These are phyloP conservation scores for Parascotia fuliginaria DNA, from an alignment of 2,888 invertebrate genomes.

Conservation along the genomic window DNA sequence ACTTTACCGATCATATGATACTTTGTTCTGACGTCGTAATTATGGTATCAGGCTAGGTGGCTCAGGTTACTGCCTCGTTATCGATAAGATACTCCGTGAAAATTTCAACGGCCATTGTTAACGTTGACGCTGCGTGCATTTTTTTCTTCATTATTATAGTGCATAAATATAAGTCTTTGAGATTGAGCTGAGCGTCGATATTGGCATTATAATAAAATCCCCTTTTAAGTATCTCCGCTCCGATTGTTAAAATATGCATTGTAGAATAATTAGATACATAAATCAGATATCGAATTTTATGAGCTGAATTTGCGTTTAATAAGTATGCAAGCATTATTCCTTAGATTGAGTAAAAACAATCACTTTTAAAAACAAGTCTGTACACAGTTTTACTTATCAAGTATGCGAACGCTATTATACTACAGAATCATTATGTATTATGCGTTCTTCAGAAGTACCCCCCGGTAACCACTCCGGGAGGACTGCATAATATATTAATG, in stretches of 20 bases:
- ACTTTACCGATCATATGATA: constrained; percentile 65
- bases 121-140: constrained; percentile 51
- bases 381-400: constrained; percentile 33
- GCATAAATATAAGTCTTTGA: constrained; percentile 71
- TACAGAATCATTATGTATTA: constrained; percentile 50
- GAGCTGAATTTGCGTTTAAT: constrained; percentile 36
- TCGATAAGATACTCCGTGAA: constrained; percentile 48
- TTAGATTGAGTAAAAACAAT: constrained; percentile 33
- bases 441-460: constrained; percentile 64
- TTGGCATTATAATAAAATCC: constrained; percentile 70
- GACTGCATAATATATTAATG: constrained; percentile 76
- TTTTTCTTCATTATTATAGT: constrained; percentile 59
- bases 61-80: constrained; percentile 36
- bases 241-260: constrained; percentile 65
- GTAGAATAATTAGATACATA: constrained; percentile 53
- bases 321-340: constrained; percentile 38
- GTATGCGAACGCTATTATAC: constrained; percentile 41
- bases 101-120: constrained; percentile 58
- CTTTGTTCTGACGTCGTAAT: constrained; percentile 50
- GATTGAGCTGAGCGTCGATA: constrained; percentile 54
- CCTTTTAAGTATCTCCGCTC: constrained; percentile 57
- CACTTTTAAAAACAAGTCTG: constrained; percentile 34
- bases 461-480: constrained; percentile 58
- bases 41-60: constrained; percentile 47
- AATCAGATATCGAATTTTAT: constrained; percentile 34